These are phyloP conservation scores for Penaeus monodon DNA, from an alignment of 2,888 invertebrate genomes.

Conservation along the genomic window DNA sequence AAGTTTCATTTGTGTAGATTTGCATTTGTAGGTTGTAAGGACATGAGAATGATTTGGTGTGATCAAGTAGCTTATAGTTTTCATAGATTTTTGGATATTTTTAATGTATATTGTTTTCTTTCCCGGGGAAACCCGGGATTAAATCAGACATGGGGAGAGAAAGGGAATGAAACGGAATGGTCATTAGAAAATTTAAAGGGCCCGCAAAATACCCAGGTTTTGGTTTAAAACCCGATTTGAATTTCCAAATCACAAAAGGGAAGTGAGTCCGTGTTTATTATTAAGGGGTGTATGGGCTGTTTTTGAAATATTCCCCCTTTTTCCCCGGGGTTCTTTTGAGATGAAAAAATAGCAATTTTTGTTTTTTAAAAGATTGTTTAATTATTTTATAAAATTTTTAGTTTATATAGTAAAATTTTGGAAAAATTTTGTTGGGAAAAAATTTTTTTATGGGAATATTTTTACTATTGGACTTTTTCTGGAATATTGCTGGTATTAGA, in stretches of 20 bases:
- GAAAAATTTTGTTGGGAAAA: too few species aligned
- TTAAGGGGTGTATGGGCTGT: not conserved
- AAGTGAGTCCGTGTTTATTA: constrained; percentile 53
- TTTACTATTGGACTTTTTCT: too few species aligned
- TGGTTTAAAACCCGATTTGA: constrained; percentile 72
- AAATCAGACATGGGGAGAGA: constrained; percentile 73
- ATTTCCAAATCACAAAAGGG: constrained; percentile 75
- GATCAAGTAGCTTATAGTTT: too few species aligned
- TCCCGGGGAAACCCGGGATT: constrained; percentile 38
- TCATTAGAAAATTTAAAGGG: constrained; percentile 76
- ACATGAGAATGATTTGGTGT: too few species aligned
- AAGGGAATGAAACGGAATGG: constrained; percentile 77
- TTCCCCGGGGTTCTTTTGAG: too few species aligned
- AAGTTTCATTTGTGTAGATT: not conserved
- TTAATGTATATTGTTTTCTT: constrained; percentile 8
- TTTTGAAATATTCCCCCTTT: too few species aligned
- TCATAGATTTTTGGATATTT: not conserved
- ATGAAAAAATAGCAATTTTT: too few species aligned
- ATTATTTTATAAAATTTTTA: too few species aligned
- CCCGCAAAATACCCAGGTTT: constrained; percentile 74
- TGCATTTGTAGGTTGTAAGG: not conserved
- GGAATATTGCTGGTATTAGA: too few species aligned
- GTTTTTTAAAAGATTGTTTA: too few species aligned
- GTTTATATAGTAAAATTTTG: too few species aligned
- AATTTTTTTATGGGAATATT: too few species aligned